Evolutionary conservation across 64 coral and sea anemone species (phyloP).

Genomic region (Pocillopora damicornis): DNA sequence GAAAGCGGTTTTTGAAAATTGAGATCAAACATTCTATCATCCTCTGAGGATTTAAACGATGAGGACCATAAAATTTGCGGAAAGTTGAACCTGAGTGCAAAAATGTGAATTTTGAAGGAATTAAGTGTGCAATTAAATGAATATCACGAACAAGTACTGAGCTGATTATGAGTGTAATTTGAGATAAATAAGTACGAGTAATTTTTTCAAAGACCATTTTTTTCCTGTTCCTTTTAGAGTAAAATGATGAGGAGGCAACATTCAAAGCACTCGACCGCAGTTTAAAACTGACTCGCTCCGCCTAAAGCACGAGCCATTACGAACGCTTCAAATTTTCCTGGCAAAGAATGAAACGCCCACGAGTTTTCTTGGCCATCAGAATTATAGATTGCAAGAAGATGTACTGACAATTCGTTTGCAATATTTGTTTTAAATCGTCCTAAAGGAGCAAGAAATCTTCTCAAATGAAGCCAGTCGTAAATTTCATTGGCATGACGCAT

Average conservation of each 20-base stretch:
- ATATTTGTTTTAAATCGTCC: not conserved
- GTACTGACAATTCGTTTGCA: not conserved
- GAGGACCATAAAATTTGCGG: too few relatives aligned
- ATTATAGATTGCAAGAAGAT: not conserved
- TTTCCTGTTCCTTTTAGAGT: not conserved
- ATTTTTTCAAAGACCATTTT: not conserved
- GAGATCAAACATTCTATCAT: too few relatives aligned
- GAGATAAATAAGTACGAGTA: too few relatives aligned
- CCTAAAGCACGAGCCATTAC: not conserved
- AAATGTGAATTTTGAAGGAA: too few relatives aligned
- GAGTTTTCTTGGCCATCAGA: not conserved
- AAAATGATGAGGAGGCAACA: slow-evolving; percentile 8
- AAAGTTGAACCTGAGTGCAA: too few relatives aligned
- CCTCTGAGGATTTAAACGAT: too few relatives aligned
- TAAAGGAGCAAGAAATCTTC: not conserved
- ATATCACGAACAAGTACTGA: too few relatives aligned
- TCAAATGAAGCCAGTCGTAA: not conserved
- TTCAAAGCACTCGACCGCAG: not conserved
- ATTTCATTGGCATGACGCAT: not conserved
- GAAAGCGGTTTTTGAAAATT: too few relatives aligned
- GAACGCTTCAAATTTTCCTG: not conserved
- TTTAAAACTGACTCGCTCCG: not conserved
- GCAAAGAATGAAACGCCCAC: not conserved
- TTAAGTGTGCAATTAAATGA: too few relatives aligned
- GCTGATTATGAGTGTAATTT: too few relatives aligned